Base-by-base conservation (phyloP, 2,113 vertebrate genomes). In the Furnarius figulus region DNA sequence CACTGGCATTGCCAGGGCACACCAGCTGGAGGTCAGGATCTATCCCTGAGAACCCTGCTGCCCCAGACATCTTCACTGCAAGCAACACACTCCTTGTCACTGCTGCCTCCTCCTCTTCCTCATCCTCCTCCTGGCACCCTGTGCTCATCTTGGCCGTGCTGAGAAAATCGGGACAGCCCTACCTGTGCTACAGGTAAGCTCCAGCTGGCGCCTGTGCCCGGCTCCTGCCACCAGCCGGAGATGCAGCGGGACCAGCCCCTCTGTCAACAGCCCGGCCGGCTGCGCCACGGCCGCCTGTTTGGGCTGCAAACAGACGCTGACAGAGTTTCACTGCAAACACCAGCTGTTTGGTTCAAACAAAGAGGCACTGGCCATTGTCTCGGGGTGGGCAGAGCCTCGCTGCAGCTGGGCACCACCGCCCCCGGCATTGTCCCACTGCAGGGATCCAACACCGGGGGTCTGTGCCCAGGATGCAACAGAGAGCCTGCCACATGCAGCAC, bases 401-500 rank as follows among this genome's bases (percentile, higher is more conserved):
- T 0, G 2, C 68, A 87, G 52, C 67, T 20, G 67, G 66, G 83
- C 72, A 77, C 46, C 53, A 7, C 49, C 3, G 0, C 35, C 42
- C 55, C 31, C 0, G 3, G 62, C 67, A 24, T 6, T 1, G 2
- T n/a, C n/a, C 72, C 24, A 4, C 0, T 1, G 40, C 0, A 0
- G 8, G 53, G 44, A 9, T 14, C 12, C 0, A 4, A 63, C 49
- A 63, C 11, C 1, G 12, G 22, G 33, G 25, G 2, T 19, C 37
- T 31, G 55, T 49, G 71, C 52, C 63, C 31, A 4, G 74, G 49
- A 28, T 49, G 56, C 65, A 49, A 72, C 35, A 70, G 30, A 27
- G 63, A 27, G 35, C 49, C 61, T 24, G 27, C 59, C 8, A 18
- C 8, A 3, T 0, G 2, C 1, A 2, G 25, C 33, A 10, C 21